Conservation (phyloP, 2,797 vertebrate species). For the Microctenopoma steveboyesi region DNA sequence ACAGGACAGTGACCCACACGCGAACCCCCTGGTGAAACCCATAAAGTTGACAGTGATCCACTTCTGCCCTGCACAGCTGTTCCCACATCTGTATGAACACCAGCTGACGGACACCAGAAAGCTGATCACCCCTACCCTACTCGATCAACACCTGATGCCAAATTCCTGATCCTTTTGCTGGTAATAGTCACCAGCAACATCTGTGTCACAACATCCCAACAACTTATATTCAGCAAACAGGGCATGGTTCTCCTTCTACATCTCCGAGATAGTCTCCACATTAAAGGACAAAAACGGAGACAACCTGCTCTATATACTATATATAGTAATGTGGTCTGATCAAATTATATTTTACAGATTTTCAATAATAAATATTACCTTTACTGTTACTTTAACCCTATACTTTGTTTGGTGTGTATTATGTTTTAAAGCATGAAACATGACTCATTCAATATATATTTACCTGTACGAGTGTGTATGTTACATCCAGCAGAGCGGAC, state of each 20-base stretch:
- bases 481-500: slow-evolving; percentile 12
- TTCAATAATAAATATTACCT: not conserved
- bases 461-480: slow-evolving; percentile 20
- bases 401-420: not conserved
- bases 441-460: slow-evolving; percentile 16
- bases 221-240: no score
- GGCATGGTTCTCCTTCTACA: no score
- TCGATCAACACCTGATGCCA: not conserved
- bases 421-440: not conserved
- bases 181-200: not conserved
- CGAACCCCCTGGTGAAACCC: no score
- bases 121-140: not conserved
- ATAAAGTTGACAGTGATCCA: not conserved
- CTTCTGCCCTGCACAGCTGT: not conserved
- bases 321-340: not conserved
- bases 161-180: not conserved
- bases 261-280: no score
- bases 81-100: slow-evolving; percentile 4
- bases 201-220: not conserved
- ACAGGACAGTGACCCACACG: slow-evolving; percentile 9
- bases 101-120: no score
- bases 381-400: not conserved
- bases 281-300: no score
- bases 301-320: no score
- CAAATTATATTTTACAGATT: not conserved